Conservation (phyloP, 2,113 vertebrate genomes). For the Riparia riparia region DNA sequence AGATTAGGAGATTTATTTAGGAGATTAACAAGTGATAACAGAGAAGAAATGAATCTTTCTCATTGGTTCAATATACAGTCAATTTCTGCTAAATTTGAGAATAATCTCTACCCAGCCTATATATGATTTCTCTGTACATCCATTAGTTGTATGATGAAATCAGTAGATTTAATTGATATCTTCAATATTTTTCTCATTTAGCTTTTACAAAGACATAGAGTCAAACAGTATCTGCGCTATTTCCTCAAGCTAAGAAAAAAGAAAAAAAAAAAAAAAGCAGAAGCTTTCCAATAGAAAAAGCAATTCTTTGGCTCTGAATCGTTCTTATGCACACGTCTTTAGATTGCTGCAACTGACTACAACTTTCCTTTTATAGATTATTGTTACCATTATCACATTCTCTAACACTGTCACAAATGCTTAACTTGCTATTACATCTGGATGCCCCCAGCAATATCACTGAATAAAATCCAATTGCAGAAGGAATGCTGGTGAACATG, state of each 20-base stretch:
- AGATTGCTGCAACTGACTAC: not conserved
- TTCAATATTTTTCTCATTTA: not conserved
- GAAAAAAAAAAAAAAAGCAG: rapidly evolving
- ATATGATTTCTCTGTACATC: not conserved
- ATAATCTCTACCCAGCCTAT: not conserved
- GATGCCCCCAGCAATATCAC: not conserved
- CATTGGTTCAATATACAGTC: not conserved
- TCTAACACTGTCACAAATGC: constrained; percentile 18
- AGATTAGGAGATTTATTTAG: not conserved
- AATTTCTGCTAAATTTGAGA: not conserved
- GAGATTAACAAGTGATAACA: not conserved
- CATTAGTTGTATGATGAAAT: not conserved
- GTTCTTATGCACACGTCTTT: not conserved
- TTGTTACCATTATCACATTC: constrained; percentile 14
- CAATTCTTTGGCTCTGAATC: not conserved
- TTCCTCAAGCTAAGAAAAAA: not conserved
- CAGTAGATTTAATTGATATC: not conserved
- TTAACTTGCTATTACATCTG: not conserved
- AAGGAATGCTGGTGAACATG: not conserved
- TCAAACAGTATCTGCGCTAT: rapidly evolving
- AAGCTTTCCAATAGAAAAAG: not conserved
- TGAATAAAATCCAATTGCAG: constrained; percentile 20
- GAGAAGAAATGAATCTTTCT: not conserved
- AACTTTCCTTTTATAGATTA: not conserved
- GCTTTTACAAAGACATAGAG: not conserved